phyloP scores from a whole-genome alignment of 2,888 invertebrate species.

The Rhingia rostrata region DNA sequence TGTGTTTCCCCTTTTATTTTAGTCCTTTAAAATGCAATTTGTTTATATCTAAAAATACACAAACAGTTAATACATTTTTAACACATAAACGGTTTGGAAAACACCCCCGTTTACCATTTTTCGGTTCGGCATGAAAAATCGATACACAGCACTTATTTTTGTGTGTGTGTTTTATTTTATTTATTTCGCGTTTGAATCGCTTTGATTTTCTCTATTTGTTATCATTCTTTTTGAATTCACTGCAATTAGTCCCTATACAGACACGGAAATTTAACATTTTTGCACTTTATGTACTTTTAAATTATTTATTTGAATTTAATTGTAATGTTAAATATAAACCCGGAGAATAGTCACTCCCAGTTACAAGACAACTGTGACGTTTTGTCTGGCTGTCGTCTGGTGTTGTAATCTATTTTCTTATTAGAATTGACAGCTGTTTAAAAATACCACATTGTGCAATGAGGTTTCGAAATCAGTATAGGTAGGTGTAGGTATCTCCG shows the following conservation, averaged over 20 bases:
- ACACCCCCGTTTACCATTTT: conserved; percentile 52
- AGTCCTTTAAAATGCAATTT: background rate
- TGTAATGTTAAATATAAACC: background rate
- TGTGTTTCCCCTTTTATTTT: background rate
- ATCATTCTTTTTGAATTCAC: background rate
- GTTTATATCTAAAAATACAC: conserved; percentile 32
- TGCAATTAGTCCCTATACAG: background rate
- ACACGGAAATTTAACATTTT: conserved; percentile 15
- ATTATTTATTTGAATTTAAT: background rate
- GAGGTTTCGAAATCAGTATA: conserved; percentile 6
- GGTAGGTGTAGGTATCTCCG: too few species aligned
- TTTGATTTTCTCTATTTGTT: background rate
- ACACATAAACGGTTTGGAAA: background rate
- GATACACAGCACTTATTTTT: conserved; percentile 44
- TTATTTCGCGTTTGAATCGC: background rate
- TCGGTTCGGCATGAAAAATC: conserved; percentile 60
- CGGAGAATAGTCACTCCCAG: conserved; percentile 52
- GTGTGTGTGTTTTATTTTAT: conserved; percentile 10
- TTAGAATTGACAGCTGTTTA: conserved; percentile 20
- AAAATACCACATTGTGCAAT: conserved; percentile 2
- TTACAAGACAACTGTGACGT: conserved; percentile 28
- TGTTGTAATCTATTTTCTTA: conserved; percentile 4
- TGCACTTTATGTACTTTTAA: background rate
- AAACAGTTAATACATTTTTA: background rate
- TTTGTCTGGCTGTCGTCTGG: conserved; percentile 37